Conservation (phyloP, 2,888 invertebrate species). For the Meloe dianella region DNA sequence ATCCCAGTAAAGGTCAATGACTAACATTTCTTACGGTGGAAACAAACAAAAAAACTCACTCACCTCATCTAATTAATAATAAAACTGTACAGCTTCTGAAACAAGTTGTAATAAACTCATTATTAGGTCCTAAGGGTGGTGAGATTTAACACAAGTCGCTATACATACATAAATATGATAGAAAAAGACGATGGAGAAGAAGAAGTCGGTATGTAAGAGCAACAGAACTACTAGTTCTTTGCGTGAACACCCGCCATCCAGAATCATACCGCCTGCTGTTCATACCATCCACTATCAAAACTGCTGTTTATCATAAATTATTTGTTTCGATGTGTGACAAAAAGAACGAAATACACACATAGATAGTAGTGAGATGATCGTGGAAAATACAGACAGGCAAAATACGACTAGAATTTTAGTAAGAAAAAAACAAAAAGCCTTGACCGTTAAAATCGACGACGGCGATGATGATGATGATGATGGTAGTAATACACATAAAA, state of each 20-base stretch:
- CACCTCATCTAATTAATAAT: neutral
- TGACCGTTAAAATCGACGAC: slow-evolving; percentile 11
- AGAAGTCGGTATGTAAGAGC: slow-evolving; percentile 46
- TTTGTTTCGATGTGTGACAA: slow-evolving; percentile 35
- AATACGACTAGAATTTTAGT: slow-evolving; percentile 28
- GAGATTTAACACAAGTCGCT: slow-evolving; percentile 34
- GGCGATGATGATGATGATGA: slow-evolving; percentile 15
- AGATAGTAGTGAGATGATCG: slow-evolving; percentile 16
- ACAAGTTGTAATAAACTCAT: slow-evolving; percentile 46
- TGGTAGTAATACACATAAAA: slow-evolving; percentile 8
- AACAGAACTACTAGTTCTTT: slow-evolving; percentile 44
- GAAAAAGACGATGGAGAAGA: slow-evolving; percentile 23
- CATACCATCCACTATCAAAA: slow-evolving; percentile 30
- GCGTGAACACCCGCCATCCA: slow-evolving; percentile 40
- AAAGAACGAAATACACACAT: slow-evolving; percentile 30
- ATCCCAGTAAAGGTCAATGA: neutral
- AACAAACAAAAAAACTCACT: neutral
- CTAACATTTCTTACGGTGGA: neutral
- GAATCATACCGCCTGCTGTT: slow-evolving; percentile 28
- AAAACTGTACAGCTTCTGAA: neutral
- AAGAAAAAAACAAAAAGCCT: slow-evolving; percentile 7
- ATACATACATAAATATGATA: neutral
- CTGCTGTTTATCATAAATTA: slow-evolving; percentile 34
- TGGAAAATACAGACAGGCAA: slow-evolving; percentile 46
- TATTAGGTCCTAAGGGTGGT: slow-evolving; percentile 44